Percentiles rank a stretch among this genome's conserved stretches.
Conservation (phyloP, 2,888 invertebrate species). For the Rotaria sp. region DNA sequence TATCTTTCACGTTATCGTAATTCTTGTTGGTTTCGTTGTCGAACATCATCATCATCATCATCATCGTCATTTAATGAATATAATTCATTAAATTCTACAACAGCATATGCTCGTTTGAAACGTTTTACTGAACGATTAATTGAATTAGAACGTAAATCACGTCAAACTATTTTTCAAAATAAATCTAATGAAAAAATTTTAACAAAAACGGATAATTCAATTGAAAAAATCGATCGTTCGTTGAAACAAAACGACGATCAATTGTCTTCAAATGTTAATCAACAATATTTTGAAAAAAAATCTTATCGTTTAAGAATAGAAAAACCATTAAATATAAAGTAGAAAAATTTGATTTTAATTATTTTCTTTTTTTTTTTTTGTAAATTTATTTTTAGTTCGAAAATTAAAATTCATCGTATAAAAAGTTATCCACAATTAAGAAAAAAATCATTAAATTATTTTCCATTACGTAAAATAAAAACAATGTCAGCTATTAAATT, state of each 20-base stretch:
- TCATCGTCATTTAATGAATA: neutral
- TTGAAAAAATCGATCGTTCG: neutral
- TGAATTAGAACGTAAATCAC: conserved; percentile 16
- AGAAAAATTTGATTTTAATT: neutral
- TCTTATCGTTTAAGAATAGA: neutral
- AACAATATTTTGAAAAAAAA: neutral
- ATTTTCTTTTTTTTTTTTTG: neutral
- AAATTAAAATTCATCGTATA: neutral
- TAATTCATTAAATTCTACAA: neutral
- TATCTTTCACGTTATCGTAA: conserved; percentile 4
- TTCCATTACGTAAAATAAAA: neutral
- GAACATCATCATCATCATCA: neutral
- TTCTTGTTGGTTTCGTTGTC: neutral
- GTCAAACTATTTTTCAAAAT: neutral
- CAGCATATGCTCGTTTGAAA: conserved; percentile 13
- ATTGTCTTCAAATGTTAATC: neutral
- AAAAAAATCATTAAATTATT: neutral
- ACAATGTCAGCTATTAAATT: neutral
- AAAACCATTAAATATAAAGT: neutral
- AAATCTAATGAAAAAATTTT: neutral
- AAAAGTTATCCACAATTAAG: neutral
- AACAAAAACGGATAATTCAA: neutral
- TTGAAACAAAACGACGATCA: neutral
- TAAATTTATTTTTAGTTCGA: neutral
- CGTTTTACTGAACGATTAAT: conserved; percentile 23